phyloP scores from a whole-genome alignment of 2,888 invertebrate genomes.

The Strigamia crassipes region DNA sequence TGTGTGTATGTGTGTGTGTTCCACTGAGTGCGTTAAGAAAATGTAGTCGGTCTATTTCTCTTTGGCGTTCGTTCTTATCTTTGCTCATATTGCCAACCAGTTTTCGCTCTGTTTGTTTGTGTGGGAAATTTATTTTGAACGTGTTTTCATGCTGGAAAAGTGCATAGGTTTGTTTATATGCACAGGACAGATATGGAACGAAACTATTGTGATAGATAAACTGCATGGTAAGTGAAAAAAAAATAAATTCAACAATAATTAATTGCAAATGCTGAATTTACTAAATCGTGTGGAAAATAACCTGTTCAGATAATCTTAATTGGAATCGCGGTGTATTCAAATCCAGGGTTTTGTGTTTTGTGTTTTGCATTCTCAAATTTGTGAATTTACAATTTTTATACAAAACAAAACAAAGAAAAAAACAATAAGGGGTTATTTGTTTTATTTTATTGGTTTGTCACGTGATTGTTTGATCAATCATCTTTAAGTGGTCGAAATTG shows the following conservation, averaged over 20 bases:
- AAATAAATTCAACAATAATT: not conserved
- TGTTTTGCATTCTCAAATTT: too few relatives aligned
- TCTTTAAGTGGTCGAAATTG: too few relatives aligned
- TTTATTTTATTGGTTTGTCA: too few relatives aligned
- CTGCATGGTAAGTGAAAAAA: conserved; percentile 6
- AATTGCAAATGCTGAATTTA: too few relatives aligned
- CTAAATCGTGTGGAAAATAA: not conserved
- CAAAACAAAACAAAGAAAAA: too few relatives aligned
- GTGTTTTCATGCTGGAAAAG: not conserved
- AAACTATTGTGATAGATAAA: not conserved
- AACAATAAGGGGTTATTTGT: too few relatives aligned
- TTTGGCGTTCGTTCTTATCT: not conserved
- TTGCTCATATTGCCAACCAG: conserved; percentile 4
- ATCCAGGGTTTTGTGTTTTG: too few relatives aligned
- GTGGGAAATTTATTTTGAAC: not conserved
- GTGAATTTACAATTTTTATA: too few relatives aligned
- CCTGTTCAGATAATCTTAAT: too few relatives aligned
- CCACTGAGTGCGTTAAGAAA: not conserved
- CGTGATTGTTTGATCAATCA: too few relatives aligned
- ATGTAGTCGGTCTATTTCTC: conserved; percentile 10
- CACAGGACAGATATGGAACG: not conserved
- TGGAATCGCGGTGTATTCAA: too few relatives aligned
- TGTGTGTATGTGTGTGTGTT: not conserved
- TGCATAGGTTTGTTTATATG: not conserved
- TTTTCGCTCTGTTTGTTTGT: not conserved